phyloP scores from a whole-genome alignment of 2,113 vertebrate genomes.

The Rhipidura dahli region DNA sequence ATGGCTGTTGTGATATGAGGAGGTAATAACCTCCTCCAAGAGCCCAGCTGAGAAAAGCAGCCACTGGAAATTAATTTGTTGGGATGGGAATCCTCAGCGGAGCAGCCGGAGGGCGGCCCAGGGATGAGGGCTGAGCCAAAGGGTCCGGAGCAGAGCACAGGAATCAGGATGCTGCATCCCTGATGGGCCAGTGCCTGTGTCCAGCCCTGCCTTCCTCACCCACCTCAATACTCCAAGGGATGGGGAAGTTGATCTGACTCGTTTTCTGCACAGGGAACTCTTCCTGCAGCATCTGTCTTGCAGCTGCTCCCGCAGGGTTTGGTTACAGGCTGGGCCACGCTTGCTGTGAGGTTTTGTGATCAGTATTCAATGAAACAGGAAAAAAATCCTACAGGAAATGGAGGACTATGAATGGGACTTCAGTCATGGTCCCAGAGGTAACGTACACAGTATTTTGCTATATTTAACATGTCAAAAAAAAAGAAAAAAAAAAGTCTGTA shows the following conservation, averaged over 20 bases:
- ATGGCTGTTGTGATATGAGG: neutral
- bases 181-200: neutral
- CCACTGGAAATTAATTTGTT: neutral
- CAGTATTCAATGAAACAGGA: neutral
- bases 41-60: neutral
- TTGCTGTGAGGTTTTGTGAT: neutral
- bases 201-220: neutral
- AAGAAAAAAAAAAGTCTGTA: neutral
- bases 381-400: neutral
- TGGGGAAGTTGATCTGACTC: neutral
- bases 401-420: conserved; percentile 13
- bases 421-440: conserved; percentile 35
- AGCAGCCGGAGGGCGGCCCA: neutral
- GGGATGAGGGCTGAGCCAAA: neutral
- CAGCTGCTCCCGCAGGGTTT: neutral
- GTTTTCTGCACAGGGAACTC: neutral
- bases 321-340: neutral
- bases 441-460: conserved; percentile 6
- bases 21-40: neutral
- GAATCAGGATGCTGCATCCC: neutral
- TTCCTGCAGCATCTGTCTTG: neutral
- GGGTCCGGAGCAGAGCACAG: rapidly evolving
- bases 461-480: neutral
- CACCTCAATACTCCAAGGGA: neutral
- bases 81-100: neutral